A percentile compares a stretch with the other conserved stretches of the same genome.
Evolutionary conservation across 2,797 vertebrate genomes (phyloP).

Genomic region (Adelosebastes latens): DNA sequence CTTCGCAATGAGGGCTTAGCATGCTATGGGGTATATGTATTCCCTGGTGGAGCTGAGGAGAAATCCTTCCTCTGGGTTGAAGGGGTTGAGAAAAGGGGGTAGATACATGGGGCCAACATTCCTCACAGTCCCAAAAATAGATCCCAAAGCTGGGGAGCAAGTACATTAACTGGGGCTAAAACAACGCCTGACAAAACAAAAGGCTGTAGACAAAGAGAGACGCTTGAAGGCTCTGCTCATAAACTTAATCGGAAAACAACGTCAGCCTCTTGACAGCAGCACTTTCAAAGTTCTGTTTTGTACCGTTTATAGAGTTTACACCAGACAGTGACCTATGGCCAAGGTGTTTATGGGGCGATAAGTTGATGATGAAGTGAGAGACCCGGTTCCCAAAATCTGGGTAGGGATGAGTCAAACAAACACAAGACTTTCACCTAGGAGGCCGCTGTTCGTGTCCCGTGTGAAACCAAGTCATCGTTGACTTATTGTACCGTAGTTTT

Average conservation of each 20-base stretch:
- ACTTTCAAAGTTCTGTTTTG: background rate
- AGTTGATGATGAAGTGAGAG: background rate
- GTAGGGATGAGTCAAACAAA: background rate
- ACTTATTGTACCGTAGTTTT: no score
- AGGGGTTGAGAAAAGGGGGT: slow-evolving; percentile 3
- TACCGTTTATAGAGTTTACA: background rate
- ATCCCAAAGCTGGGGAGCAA: slow-evolving; percentile 38
- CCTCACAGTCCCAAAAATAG: slow-evolving; percentile 76
- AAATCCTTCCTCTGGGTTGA: slow-evolving; percentile 52
- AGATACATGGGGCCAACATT: slow-evolving; percentile 57
- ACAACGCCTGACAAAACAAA: slow-evolving; percentile 51
- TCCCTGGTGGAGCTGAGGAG: slow-evolving; percentile 57
- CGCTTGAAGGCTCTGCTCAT: slow-evolving; percentile 9
- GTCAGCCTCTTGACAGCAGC: slow-evolving; percentile 7
- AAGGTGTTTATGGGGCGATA: background rate
- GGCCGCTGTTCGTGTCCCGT: background rate
- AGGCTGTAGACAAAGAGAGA: slow-evolving; percentile 17
- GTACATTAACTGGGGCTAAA: slow-evolving; percentile 45
- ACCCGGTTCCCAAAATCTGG: background rate
- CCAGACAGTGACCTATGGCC: background rate
- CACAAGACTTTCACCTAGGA: background rate
- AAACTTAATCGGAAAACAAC: background rate
- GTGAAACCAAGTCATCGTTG: background rate
- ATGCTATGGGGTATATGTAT: slow-evolving; percentile 67
- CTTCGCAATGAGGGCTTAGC: slow-evolving; percentile 57